Conservation (phyloP, 2,113 vertebrate genomes). For the Megaptera novaeangliae region DNA sequence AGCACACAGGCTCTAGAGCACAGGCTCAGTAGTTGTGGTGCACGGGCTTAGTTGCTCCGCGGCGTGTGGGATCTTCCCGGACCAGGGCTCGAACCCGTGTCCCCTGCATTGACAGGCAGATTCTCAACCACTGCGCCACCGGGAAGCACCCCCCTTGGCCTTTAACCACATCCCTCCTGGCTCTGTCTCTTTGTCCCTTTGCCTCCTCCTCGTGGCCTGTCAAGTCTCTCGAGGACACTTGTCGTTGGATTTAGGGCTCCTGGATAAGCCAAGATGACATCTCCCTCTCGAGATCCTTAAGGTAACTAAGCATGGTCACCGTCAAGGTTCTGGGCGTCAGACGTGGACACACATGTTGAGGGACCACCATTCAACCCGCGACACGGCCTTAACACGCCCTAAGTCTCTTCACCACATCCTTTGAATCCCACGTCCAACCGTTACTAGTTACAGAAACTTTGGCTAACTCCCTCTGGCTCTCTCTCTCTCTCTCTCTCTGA, state of each 20-base stretch:
- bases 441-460: neutral
- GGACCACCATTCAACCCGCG: neutral
- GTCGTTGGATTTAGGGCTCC: neutral
- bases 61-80: too few species aligned
- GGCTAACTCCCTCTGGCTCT: neutral
- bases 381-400: neutral
- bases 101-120: too few species aligned
- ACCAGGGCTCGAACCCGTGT: too few species aligned
- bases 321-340: neutral
- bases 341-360: neutral
- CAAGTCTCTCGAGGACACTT: neutral
- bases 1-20: too few species aligned
- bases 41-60: too few species aligned
- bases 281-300: neutral
- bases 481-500: neutral
- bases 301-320: neutral
- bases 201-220: neutral
- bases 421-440: neutral
- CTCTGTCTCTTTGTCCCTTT: neutral
- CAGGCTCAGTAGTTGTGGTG: too few species aligned
- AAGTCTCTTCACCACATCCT: neutral
- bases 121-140: too few species aligned
- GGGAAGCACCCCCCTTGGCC: too few species aligned
- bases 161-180: neutral
- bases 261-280: neutral